phyloP scores from a whole-genome alignment of 2,797 vertebrate genomes.

The Megalops cyprinoides region DNA sequence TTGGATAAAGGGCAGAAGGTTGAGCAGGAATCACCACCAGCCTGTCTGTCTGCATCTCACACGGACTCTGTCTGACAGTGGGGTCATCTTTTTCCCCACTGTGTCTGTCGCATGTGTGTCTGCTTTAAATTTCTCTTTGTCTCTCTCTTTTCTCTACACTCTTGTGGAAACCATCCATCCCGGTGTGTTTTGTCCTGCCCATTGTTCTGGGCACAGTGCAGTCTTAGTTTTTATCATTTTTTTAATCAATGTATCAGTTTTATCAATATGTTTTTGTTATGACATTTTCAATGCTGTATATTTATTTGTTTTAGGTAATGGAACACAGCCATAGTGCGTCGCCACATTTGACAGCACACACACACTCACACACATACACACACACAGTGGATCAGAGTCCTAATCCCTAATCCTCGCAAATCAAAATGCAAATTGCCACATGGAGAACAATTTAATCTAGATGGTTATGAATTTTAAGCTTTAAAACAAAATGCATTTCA shows the following conservation, averaged over 20 bases:
- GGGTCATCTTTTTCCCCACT: constrained; percentile 24
- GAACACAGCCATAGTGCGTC: constrained; percentile 70
- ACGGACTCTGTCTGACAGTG: background rate
- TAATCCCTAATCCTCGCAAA: background rate
- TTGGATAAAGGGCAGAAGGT: constrained; percentile 35
- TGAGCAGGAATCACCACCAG: constrained; percentile 23
- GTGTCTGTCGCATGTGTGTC: constrained; percentile 36
- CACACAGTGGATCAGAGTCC: background rate
- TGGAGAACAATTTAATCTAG: no score
- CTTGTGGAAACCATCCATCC: constrained; percentile 17
- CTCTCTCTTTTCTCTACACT: background rate
- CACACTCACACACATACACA: background rate
- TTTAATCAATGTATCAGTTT: constrained; percentile 13
- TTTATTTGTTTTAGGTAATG: constrained; percentile 49
- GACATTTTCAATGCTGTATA: constrained; percentile 46
- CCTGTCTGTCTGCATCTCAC: constrained; percentile 24
- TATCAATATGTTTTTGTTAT: constrained; percentile 40
- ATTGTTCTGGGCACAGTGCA: background rate
- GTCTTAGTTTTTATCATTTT: background rate
- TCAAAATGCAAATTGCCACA: background rate
- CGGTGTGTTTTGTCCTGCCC: background rate
- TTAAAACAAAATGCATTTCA: background rate
- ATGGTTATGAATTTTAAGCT: constrained; percentile 11
- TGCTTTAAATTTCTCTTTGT: background rate
- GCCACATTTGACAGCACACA: background rate